Conservation (phyloP, 2,113 vertebrate species). For the Anoplopoma fimbria region DNA sequence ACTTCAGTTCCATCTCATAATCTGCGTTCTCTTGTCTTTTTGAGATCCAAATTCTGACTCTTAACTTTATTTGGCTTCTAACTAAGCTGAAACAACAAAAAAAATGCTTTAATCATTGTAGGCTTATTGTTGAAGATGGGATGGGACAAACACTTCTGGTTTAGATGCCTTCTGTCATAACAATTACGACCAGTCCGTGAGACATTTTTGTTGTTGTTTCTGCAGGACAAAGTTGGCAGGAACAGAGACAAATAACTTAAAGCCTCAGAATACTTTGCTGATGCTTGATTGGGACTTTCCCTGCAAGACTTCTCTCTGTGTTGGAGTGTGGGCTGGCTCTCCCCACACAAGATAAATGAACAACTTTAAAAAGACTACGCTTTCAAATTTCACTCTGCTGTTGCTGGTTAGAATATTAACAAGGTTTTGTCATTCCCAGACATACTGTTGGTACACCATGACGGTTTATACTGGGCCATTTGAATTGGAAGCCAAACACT, state of each 20-base stretch:
- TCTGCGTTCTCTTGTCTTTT: slow-evolving; percentile 33
- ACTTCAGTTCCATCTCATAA: slow-evolving; percentile 41
- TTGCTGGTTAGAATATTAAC: slow-evolving; percentile 49
- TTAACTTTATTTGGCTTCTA: slow-evolving; percentile 41
- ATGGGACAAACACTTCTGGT: slow-evolving; percentile 26
- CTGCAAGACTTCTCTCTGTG: slow-evolving; percentile 22
- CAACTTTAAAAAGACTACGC: slow-evolving; percentile 33
- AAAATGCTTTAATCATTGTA: background rate
- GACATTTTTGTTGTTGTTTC: background rate
- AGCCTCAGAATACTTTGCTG: slow-evolving; percentile 17
- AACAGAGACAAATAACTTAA: slow-evolving; percentile 5
- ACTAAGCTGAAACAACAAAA: slow-evolving; percentile 27
- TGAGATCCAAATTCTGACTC: slow-evolving; percentile 14
- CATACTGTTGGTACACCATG: background rate
- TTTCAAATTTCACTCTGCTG: slow-evolving; percentile 45
- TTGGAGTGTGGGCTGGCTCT: slow-evolving; percentile 13
- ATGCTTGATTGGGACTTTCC: slow-evolving; percentile 41
- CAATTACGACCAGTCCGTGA: slow-evolving; percentile 17
- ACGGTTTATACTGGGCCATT: slow-evolving; percentile 9
- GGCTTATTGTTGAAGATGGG: slow-evolving; percentile 12
- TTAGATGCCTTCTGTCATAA: slow-evolving; percentile 15
- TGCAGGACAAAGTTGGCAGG: slow-evolving; percentile 5
- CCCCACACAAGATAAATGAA: slow-evolving; percentile 43
- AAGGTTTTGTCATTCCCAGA: slow-evolving; percentile 20
- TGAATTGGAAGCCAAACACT: slow-evolving; percentile 41